Conservation (phyloP, 2,113 vertebrate species). For the Chionodraco myersi region DNA sequence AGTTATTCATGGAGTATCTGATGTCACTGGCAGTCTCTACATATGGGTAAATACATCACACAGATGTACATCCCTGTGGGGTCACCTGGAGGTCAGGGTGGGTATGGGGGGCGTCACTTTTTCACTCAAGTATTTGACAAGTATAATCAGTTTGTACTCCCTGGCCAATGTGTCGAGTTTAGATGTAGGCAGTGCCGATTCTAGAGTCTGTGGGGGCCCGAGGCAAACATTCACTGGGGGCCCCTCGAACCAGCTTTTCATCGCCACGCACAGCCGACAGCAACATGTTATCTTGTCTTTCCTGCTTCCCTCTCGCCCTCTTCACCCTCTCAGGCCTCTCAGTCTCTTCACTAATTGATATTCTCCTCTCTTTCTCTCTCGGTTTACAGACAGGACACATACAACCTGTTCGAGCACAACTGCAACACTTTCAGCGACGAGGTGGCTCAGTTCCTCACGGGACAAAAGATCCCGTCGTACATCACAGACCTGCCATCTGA, state of each 20-base stretch:
- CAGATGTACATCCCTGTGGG: background rate
- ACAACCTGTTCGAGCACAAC: constrained; percentile 97
- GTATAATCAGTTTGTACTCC: too few species aligned
- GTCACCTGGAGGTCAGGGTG: background rate
- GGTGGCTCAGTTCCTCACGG: constrained; percentile 97
- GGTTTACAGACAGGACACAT: constrained; percentile 85
- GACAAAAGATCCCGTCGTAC: constrained; percentile 93
- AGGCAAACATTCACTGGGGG: too few species aligned
- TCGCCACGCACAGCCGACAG: too few species aligned
- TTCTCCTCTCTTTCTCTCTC: constrained; percentile 2
- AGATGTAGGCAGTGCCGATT: too few species aligned
- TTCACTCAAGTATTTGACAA: background rate
- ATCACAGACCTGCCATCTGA: constrained; percentile 98
- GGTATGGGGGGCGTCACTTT: background rate
- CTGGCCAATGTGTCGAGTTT: too few species aligned
- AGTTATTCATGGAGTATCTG: too few species aligned
- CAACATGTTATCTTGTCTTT: constrained; percentile 15
- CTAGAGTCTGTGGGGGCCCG: too few species aligned
- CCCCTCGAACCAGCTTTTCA: too few species aligned
- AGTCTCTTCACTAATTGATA: background rate
- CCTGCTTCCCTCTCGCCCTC: background rate
- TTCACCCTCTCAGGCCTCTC: background rate
- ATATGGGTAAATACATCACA: too few species aligned
- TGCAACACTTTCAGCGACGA: constrained; percentile 99
- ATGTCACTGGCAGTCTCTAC: too few species aligned